phyloP scores from a whole-genome alignment of 2,888 invertebrate genomes.

The Hedya salicella region DNA sequence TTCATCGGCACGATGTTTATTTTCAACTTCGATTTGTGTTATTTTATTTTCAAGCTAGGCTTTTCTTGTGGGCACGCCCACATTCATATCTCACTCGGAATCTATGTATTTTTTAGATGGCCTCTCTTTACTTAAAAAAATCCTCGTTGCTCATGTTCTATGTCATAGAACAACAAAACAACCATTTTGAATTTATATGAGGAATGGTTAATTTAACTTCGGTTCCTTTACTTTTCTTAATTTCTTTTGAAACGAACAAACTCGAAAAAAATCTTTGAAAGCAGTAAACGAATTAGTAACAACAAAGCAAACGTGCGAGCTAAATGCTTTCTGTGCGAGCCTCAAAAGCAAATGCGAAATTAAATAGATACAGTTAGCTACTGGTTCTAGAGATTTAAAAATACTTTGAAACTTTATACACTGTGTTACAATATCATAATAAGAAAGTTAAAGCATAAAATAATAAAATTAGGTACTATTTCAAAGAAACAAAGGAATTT shows the following conservation, averaged over 20 bases:
- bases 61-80: too few relatives aligned
- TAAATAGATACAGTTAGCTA: conserved; percentile 4
- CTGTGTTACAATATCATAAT: neutral
- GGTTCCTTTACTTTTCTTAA: neutral
- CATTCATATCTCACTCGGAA: too few relatives aligned
- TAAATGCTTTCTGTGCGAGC: conserved; percentile 7
- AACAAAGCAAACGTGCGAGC: conserved; percentile 12
- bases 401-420: neutral
- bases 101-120: too few relatives aligned
- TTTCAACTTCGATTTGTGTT: too few relatives aligned
- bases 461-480: neutral
- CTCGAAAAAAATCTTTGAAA: conserved; percentile 3
- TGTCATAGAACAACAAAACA: neutral
- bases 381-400: neutral
- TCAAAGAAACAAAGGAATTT: neutral
- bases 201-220: neutral
- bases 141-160: too few relatives aligned
- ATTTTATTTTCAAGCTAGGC: too few relatives aligned
- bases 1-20: neutral
- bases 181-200: neutral
- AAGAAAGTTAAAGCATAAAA: neutral
- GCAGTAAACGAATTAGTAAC: conserved; percentile 14
- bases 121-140: too few relatives aligned
- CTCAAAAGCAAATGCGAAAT: conserved; percentile 10
- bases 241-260: conserved; percentile 3